These are phyloP conservation scores for Scaptomyza graminum DNA, from an alignment of 1,140 invertebrate genomes.

Conservation along the genomic window DNA sequence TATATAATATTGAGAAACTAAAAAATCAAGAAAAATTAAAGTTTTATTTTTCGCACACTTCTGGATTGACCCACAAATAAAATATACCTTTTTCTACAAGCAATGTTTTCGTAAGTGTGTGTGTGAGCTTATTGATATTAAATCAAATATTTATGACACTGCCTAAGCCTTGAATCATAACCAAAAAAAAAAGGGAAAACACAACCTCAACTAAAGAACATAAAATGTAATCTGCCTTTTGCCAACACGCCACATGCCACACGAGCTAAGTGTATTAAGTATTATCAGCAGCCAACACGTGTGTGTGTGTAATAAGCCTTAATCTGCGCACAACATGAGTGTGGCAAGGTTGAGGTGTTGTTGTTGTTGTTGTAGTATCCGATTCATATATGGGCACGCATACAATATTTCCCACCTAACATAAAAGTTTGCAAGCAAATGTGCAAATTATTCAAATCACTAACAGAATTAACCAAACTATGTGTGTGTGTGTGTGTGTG, in stretches of 20 bases:
- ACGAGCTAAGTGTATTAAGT: not conserved
- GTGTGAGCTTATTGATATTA: not conserved
- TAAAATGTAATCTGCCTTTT: constrained; percentile 9
- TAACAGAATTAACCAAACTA: constrained; percentile 61
- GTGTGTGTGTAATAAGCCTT: constrained; percentile 9
- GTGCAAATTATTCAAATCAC: constrained; percentile 78
- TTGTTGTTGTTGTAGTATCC: constrained; percentile 8
- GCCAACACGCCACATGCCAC: too few relatives aligned
- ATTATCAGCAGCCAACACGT: not conserved
- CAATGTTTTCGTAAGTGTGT: too few relatives aligned
- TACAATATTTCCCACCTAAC: constrained; percentile 67
- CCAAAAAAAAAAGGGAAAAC: not conserved
- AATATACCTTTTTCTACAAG: not conserved
- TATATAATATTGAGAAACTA: too few relatives aligned
- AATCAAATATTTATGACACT: constrained; percentile 4
- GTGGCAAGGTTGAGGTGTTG: not conserved
- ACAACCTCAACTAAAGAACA: not conserved
- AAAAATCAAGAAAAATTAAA: not conserved
- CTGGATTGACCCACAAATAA: not conserved
- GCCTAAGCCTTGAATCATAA: not conserved
- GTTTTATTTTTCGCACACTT: too few relatives aligned
- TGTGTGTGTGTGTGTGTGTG: constrained; percentile 12
- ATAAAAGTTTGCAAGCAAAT: constrained; percentile 81
- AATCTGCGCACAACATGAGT: constrained; percentile 1
- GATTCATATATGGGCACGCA: constrained; percentile 33